These are phyloP conservation scores for Drosophila rufa DNA, from an alignment of 1,140 invertebrate genomes.

Conservation along the genomic window DNA sequence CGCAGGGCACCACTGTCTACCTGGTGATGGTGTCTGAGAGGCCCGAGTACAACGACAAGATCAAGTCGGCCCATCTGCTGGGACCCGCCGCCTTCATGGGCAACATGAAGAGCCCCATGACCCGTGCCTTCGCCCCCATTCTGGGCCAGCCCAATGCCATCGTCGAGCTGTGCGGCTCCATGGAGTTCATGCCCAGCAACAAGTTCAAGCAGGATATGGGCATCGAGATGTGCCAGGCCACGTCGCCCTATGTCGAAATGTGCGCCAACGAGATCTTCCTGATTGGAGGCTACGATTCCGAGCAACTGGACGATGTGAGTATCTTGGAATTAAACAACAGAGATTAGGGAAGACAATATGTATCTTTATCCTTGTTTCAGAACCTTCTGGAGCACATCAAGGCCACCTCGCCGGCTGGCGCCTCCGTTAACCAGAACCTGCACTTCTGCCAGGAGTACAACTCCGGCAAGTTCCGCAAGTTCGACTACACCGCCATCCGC, in stretches of 20 bases:
- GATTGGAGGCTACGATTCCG: slow-evolving; percentile 86
- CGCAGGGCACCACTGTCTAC: slow-evolving; percentile 87
- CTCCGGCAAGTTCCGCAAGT: slow-evolving; percentile 82
- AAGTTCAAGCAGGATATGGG: slow-evolving; percentile 85
- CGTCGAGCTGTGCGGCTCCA: slow-evolving; percentile 85
- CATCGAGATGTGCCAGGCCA: slow-evolving; percentile 85
- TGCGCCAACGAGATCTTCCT: slow-evolving; percentile 87
- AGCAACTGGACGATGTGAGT: slow-evolving; percentile 82
- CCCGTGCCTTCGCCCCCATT: slow-evolving; percentile 71
- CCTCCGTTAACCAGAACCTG: slow-evolving; percentile 86
- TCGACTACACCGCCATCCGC: slow-evolving; percentile 83
- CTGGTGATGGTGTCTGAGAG: slow-evolving; percentile 86
- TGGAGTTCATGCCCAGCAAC: slow-evolving; percentile 86
- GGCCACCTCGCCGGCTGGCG: slow-evolving; percentile 86
- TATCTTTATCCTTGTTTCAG: slow-evolving; percentile 43
- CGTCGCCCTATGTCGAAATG: slow-evolving; percentile 83
- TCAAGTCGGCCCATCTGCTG: slow-evolving; percentile 86
- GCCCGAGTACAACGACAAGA: slow-evolving; percentile 87
- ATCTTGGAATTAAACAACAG: background rate
- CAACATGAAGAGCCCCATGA: slow-evolving; percentile 83
- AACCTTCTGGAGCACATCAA: slow-evolving; percentile 81
- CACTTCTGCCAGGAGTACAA: slow-evolving; percentile 86
- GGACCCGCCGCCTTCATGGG: slow-evolving; percentile 86
- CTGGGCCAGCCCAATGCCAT: slow-evolving; percentile 78
- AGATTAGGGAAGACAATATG: too few species aligned